These are phyloP conservation scores for Dendrocincla tyrannina DNA, from an alignment of 2,797 vertebrate species.

Conservation along the genomic window DNA sequence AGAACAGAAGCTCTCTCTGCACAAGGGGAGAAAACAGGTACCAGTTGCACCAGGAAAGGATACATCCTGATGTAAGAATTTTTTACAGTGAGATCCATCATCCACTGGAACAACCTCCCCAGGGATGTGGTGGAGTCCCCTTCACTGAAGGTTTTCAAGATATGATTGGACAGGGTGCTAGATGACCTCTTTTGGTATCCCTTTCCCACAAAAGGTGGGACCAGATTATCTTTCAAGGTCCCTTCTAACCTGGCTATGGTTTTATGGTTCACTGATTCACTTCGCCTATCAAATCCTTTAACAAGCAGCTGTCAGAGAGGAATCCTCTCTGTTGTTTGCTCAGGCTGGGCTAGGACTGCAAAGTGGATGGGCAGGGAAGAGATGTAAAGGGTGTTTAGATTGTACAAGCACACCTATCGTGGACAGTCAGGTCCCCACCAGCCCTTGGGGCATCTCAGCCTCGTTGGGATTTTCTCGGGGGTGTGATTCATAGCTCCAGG, in stretches of 20 bases:
- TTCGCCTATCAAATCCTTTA: background rate
- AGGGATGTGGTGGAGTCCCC: background rate
- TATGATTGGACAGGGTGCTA: background rate
- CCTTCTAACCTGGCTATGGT: background rate
- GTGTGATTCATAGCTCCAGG: accelerated
- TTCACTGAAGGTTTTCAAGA: background rate
- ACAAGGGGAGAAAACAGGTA: background rate
- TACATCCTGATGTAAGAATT: background rate
- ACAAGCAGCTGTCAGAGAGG: background rate
- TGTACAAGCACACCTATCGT: background rate
- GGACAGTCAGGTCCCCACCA: background rate
- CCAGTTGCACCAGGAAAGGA: background rate
- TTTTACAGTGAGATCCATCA: background rate
- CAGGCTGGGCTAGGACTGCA: background rate
- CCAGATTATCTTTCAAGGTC: background rate
- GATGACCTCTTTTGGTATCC: background rate
- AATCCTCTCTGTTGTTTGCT: background rate
- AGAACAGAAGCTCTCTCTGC: background rate
- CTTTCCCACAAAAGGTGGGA: background rate
- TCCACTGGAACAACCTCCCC: background rate
- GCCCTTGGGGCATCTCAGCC: background rate
- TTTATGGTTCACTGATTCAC: background rate
- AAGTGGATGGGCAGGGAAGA: background rate
- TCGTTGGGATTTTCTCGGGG: background rate
- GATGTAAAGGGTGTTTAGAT: background rate